These are phyloP conservation scores for Austrolebias charrua DNA, from an alignment of 2,797 vertebrate genomes.

Conservation along the genomic window DNA sequence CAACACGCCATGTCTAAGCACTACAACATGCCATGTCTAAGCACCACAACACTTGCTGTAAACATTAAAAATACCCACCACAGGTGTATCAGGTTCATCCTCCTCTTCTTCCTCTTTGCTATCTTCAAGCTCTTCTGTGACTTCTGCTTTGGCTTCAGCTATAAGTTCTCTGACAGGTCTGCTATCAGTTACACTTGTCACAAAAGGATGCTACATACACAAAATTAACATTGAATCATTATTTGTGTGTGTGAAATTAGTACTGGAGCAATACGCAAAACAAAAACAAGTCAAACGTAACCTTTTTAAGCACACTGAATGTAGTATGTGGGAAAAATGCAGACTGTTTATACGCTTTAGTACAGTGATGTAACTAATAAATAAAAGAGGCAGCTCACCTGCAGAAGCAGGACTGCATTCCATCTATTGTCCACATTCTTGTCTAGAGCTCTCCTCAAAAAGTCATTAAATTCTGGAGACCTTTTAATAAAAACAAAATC, in stretches of 20 bases:
- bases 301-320: conserved; percentile 2
- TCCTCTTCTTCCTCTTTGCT: conserved; percentile 98
- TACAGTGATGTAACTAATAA: conserved; percentile 3
- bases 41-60: too few species aligned
- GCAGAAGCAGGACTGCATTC: conserved; percentile 85
- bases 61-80: conserved; percentile 73
- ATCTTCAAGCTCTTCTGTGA: conserved; percentile 95
- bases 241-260: too few species aligned
- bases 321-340: background rate
- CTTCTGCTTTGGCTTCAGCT: conserved; percentile 97
- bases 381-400: conserved; percentile 76
- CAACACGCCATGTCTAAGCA: too few species aligned
- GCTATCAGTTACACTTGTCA: conserved; percentile 84
- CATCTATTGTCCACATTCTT: conserved; percentile 97
- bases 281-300: conserved; percentile 6
- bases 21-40: too few species aligned
- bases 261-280: background rate
- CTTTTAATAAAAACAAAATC: conserved; percentile 64
- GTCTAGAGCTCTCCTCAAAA: conserved; percentile 92
- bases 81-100: conserved; percentile 88
- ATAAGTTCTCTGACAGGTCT: conserved; percentile 93
- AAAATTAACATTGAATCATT: background rate
- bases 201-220: conserved; percentile 90
- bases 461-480: conserved; percentile 95
- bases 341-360: background rate